Conservation (phyloP, 2,888 invertebrate genomes). For the Andrena minutula region DNA sequence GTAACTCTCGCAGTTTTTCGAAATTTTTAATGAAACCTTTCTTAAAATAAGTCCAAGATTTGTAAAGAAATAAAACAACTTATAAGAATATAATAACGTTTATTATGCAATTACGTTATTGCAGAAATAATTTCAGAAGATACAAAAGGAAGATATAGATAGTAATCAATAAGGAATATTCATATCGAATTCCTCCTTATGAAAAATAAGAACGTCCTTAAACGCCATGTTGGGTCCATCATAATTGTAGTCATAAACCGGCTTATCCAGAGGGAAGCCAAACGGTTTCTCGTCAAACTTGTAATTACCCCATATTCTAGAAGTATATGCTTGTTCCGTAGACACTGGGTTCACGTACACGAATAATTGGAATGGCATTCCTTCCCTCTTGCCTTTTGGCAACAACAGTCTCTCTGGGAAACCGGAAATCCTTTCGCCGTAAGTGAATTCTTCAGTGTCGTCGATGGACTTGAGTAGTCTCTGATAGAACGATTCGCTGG, state of each 20-base stretch:
- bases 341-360: slow-evolving; percentile 88
- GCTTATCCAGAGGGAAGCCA: slow-evolving; percentile 92
- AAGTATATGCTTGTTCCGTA: slow-evolving; percentile 85
- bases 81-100: slow-evolving; percentile 23
- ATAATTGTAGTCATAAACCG: slow-evolving; percentile 87
- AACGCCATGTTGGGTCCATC: slow-evolving; percentile 89
- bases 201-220: slow-evolving; percentile 89
- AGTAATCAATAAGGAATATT: slow-evolving; percentile 70
- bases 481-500: slow-evolving; percentile 77
- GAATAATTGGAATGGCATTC: slow-evolving; percentile 89
- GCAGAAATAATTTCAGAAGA: slow-evolving; percentile 4
- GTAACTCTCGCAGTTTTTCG: too few relatives aligned
- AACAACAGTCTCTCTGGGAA: slow-evolving; percentile 90
- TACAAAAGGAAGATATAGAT: neutral
- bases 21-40: too few relatives aligned
- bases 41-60: too few relatives aligned
- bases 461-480: slow-evolving; percentile 80
- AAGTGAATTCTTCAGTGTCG: slow-evolving; percentile 86
- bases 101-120: slow-evolving; percentile 32
- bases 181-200: slow-evolving; percentile 85
- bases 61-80: neutral
- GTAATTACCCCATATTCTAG: slow-evolving; percentile 80
- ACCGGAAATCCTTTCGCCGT: slow-evolving; percentile 86
- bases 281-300: slow-evolving; percentile 88
- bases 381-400: slow-evolving; percentile 90